These are phyloP conservation scores for Tamandua tetradactyla DNA, from an alignment of 2,797 vertebrate genomes.

Conservation along the genomic window DNA sequence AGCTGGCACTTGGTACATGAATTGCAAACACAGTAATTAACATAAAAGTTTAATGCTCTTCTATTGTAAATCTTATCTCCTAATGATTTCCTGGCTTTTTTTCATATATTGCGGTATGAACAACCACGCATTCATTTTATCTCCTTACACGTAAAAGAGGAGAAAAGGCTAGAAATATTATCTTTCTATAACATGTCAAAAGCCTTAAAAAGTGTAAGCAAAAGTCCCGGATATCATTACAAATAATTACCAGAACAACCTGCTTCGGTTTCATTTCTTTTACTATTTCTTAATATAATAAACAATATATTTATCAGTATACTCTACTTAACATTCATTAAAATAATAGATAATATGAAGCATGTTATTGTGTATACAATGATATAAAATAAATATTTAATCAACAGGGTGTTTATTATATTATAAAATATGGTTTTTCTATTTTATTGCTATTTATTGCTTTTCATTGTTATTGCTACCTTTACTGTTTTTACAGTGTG, in stretches of 20 bases:
- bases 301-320: too few species aligned
- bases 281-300: too few species aligned
- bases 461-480: neutral
- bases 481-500: neutral
- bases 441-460: too few species aligned
- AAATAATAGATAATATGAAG: too few species aligned
- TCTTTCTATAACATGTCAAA: neutral
- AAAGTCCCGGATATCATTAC: neutral
- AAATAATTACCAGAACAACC: neutral
- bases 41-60: neutral
- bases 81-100: neutral
- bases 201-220: neutral
- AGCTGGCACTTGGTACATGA: neutral
- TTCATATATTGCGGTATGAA: neutral
- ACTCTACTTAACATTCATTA: too few species aligned
- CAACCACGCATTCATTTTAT: neutral
- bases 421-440: too few species aligned
- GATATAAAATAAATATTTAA: too few species aligned
- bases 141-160: too few species aligned
- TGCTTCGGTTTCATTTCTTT: neutral
- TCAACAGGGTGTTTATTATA: too few species aligned
- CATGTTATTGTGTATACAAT: too few species aligned
- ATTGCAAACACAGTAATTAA: neutral
- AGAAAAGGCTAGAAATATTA: neutral
- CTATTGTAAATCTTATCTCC: neutral